Evolutionary conservation across 2,888 invertebrate species (phyloP).

Genomic region (Hylaea fasciaria): DNA sequence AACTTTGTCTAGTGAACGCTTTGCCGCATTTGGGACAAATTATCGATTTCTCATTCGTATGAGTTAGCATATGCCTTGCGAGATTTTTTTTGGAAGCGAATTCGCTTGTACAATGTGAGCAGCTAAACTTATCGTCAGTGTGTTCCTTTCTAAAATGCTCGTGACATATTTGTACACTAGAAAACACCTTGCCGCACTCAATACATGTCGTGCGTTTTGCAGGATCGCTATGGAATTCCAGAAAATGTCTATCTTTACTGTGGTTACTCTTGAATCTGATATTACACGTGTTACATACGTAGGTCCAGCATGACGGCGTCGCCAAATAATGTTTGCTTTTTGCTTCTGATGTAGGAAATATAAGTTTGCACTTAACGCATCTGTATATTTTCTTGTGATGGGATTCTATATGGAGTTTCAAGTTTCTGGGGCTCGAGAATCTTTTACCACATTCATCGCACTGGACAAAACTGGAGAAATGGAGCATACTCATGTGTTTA

Average conservation of each 20-base stretch:
- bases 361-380: slow-evolving; percentile 31
- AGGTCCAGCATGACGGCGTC: slow-evolving; percentile 28
- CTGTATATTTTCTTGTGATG: slow-evolving; percentile 31
- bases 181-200: slow-evolving; percentile 23
- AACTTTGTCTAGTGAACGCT: slow-evolving; percentile 43
- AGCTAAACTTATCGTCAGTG: slow-evolving; percentile 12
- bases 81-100: slow-evolving; percentile 7
- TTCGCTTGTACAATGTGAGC: slow-evolving; percentile 19
- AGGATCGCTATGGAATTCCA: slow-evolving; percentile 42
- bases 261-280: slow-evolving; percentile 29
- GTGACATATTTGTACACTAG: slow-evolving; percentile 5
- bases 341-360: slow-evolving; percentile 28
- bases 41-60: slow-evolving; percentile 18
- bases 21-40: slow-evolving; percentile 27
- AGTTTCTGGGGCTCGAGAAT: slow-evolving; percentile 20
- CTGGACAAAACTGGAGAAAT: slow-evolving; percentile 45
- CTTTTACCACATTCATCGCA: slow-evolving; percentile 43
- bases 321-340: slow-evolving; percentile 27
- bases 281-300: slow-evolving; percentile 37
- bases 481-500: slow-evolving; percentile 45
- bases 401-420: slow-evolving; percentile 25
- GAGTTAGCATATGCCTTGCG: slow-evolving; percentile 13
- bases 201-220: slow-evolving; percentile 7
- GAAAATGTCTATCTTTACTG: slow-evolving; percentile 32
- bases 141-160: slow-evolving; percentile 15